Evolutionary conservation across 2,888 invertebrate species (phyloP).

Genomic region (Diadegma fenestrale): DNA sequence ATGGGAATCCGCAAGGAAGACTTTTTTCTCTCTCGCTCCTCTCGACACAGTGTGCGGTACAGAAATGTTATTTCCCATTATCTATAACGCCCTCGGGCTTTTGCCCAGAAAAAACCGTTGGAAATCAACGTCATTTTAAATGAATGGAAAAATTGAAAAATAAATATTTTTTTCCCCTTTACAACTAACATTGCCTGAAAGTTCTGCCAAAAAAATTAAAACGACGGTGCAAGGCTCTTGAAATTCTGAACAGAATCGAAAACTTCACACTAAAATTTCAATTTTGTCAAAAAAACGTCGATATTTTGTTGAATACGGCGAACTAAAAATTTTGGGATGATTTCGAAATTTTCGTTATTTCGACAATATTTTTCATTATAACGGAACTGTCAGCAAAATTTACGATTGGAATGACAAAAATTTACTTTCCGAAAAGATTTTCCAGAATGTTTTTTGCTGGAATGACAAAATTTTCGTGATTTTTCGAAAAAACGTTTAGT

Average conservation of each 20-base stretch:
- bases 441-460: too few species aligned
- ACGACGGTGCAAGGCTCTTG: not conserved
- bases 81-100: slow-evolving; percentile 14
- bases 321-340: too few species aligned
- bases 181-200: not conserved
- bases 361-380: too few species aligned
- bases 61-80: slow-evolving; percentile 44
- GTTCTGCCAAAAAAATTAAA: not conserved
- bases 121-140: not conserved
- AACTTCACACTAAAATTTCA: too few species aligned
- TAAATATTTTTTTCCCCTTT: not conserved
- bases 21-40: not conserved
- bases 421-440: too few species aligned
- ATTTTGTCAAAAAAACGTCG: too few species aligned
- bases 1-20: slow-evolving; percentile 60
- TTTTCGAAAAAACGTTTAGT: too few species aligned
- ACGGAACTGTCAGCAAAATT: too few species aligned
- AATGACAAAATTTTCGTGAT: too few species aligned
- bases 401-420: too few species aligned
- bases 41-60: slow-evolving; percentile 8
- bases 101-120: not conserved
- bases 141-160: not conserved
- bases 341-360: too few species aligned
- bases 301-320: too few species aligned
- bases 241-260: not conserved